Percentiles rank a stretch among this genome's conserved stretches.
phyloP scores from a whole-genome alignment of 2,888 invertebrate species.

The Microplitis deprimator region DNA sequence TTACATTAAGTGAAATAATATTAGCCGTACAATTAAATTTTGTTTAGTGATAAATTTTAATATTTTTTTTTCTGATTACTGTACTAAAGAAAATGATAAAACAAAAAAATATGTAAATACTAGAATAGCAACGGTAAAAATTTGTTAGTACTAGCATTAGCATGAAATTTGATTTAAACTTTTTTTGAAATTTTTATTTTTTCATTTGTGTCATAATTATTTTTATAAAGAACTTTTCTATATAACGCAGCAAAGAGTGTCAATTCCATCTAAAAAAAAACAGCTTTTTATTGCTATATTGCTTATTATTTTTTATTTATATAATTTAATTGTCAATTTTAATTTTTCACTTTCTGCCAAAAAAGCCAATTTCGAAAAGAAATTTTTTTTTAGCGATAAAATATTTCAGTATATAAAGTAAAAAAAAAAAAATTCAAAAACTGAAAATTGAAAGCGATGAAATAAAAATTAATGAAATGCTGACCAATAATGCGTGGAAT shows the following conservation, averaged over 20 bases:
- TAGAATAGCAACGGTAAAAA: not conserved
- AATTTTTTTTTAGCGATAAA: not conserved
- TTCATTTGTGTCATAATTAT: not conserved
- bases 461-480: slow-evolving; percentile 52
- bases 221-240: not conserved
- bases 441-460: slow-evolving; percentile 29
- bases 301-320: not conserved
- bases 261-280: not conserved
- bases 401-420: slow-evolving; percentile 25
- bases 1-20: too few relatives aligned
- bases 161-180: not conserved
- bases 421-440: slow-evolving; percentile 18
- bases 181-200: not conserved
- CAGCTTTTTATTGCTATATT: not conserved
- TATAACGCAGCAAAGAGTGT: slow-evolving; percentile 18
- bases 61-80: not conserved
- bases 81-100: not conserved
- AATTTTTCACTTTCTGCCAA: slow-evolving; percentile 12
- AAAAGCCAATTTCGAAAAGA: not conserved
- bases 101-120: not conserved
- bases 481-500: slow-evolving; percentile 69
- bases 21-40: not conserved
- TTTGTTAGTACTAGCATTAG: not conserved
- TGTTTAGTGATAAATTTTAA: not conserved
- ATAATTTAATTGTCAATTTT: not conserved